Evolutionary conservation across 2,888 invertebrate species (phyloP), one percentile per base, ranked within the genome.

Genomic region (Drosophila macrospina): DNA sequence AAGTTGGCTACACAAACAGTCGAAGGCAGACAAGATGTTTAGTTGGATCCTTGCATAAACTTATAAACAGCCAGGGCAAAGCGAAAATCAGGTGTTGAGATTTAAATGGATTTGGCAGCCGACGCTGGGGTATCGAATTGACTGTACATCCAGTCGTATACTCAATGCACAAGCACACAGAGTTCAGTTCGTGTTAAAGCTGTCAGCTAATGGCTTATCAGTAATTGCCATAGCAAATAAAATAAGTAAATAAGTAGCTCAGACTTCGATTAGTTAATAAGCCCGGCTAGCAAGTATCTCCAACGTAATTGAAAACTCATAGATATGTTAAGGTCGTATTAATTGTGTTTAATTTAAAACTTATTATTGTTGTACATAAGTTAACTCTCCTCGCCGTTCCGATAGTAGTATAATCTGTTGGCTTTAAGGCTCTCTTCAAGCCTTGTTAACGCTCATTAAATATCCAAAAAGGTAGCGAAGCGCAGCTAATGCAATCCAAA

Each of bases 1-100:
- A 79, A 86, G 74, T 77, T 78, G 72, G 69, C 69, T 67, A 66
- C 34, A 67, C 57, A 79, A 76, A 76, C 69, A 71, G 55, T 52
- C 20, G n/a, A 39, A 59, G 30, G 54, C 34, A 37, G 44, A 6
- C 30, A n/a, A 24, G 63, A 26, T 34, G 37, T 36, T 64, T 39
- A 59, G 32, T 37, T 63, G 37, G 47, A 60, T 45, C 28, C 60
- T 56, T 42, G 66, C 47, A 61, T 57, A 66, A 71, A 60, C 55
- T 52, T 42, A 36, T 15, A 44, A 11, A 41, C 32, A 32, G 48
- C 47, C 54, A 67, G 8, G 28, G 28, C 8, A 28, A 28, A 8
- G 28, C 5, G 7, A 28, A 28, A 6, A 28, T 63, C 76, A 82
- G 78, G 80, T 69, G 84, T 66, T 60, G 69, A 71, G 77, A 71